Base-by-base conservation (phyloP, 2,797 vertebrate species). In the Rhinichthys osculus region DNA sequence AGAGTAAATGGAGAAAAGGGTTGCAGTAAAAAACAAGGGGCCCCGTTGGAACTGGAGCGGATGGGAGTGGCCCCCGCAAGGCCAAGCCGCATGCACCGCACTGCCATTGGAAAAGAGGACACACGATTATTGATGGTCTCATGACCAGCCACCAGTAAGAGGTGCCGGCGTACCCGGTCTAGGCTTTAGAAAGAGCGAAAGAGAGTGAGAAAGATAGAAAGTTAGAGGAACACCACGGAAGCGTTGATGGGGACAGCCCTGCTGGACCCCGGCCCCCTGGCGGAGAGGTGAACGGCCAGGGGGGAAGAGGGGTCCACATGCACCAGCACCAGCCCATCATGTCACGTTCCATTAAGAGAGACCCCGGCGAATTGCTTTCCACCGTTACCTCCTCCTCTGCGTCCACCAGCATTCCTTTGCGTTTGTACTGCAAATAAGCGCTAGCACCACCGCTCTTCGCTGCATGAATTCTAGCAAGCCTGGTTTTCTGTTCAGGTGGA, bases 381-480 rank as follows among this genome's bases (percentile, higher is more conserved):
- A 91, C 88, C 89, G 95, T 94, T 96, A 96, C 96, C 95, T 95
- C 94, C 96, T 98, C 96, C 91, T 98, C 93, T 40, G 95, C 93
- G 93, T 98, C 93, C 91, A 93, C 96, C 93, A 98, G 96, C 92
- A 98, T 94, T 92, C 98, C 98, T 35, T 98, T 99, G 93, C 97
- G 95, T 95, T 99, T 99, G 96, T 97, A 99, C 95, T 97, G 97
- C 97, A 99, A 97, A 95, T 97, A 99, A 87, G 97, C 97, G 86
- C 97, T 99, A 91, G 97, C 96, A n/a, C 97, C 98, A 88, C 97
- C 97, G 54, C 94, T 98, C 95, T 99, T 99, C 90, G 94, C 92
- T 35, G 97, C 97, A 8, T 95, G 97, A 95, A 99, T 99, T 94
- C 97, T 97, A 94, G 97, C 97, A 50, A 99, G 95, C 90, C 98